Evolutionary conservation across 2,113 vertebrate species (phyloP).

Genomic region (Thomomys bottae): DNA sequence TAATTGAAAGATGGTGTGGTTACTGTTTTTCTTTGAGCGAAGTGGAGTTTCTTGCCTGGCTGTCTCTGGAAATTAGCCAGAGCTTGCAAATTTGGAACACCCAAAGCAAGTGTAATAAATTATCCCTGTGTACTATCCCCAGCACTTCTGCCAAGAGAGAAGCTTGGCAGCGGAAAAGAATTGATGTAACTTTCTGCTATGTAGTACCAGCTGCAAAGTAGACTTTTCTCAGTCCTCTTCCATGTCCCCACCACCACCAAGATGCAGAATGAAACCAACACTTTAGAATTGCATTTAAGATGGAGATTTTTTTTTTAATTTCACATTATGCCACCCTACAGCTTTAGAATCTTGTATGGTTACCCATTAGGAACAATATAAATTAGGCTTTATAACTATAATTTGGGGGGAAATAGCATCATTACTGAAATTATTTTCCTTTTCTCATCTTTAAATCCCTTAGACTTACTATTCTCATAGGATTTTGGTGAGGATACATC

Average conservation of each 20-base stretch:
- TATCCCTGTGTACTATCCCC: conserved; percentile 26
- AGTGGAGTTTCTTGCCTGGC: conserved; percentile 33
- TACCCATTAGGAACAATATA: background rate
- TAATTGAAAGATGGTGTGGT: conserved; percentile 29
- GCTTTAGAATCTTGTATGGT: background rate
- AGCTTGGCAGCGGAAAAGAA: background rate
- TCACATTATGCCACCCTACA: background rate
- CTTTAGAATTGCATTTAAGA: conserved; percentile 26
- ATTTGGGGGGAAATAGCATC: background rate
- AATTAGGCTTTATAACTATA: background rate
- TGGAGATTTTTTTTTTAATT: background rate
- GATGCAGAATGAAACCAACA: conserved; percentile 29
- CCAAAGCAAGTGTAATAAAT: conserved; percentile 62
- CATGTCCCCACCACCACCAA: background rate
- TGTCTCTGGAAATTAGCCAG: conserved; percentile 64
- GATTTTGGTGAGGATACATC: background rate
- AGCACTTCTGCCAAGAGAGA: conserved; percentile 54
- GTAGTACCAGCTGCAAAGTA: conserved; percentile 9
- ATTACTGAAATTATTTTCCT: background rate
- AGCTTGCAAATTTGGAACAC: conserved; percentile 58
- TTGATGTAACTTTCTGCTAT: background rate
- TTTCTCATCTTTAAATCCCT: background rate
- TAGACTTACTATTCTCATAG: background rate
- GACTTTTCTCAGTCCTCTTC: background rate
- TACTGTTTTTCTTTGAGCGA: conserved; percentile 61